Evolutionary conservation across 2,113 vertebrate species (phyloP).

Genomic region (Otocyon megalotis): DNA sequence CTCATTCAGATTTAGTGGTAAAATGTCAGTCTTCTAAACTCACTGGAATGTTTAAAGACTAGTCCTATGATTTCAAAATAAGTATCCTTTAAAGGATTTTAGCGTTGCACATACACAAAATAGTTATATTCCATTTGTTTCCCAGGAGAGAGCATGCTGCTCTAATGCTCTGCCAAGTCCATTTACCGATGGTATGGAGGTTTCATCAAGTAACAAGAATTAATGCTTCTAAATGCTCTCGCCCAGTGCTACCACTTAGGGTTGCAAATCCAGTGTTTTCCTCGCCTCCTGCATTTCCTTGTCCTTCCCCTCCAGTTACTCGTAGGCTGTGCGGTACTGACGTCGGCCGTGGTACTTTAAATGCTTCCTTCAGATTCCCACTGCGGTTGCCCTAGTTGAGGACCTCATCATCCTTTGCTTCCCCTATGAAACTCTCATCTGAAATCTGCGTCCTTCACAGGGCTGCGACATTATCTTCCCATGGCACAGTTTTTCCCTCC

Average conservation of each 20-base stretch:
- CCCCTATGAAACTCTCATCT: background rate
- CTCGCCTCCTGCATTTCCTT: background rate
- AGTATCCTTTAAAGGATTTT: background rate
- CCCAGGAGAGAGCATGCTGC: background rate
- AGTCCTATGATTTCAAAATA: background rate
- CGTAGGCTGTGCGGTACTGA: background rate
- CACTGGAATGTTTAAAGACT: no score
- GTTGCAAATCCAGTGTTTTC: background rate
- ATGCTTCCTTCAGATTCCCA: background rate
- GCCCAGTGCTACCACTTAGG: background rate
- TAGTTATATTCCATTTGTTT: background rate
- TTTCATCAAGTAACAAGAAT: background rate
- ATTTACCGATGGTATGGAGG: background rate
- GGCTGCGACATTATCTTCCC: background rate
- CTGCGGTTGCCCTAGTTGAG: background rate
- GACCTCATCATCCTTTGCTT: background rate
- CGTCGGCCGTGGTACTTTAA: background rate
- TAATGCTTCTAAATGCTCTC: background rate
- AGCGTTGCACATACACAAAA: background rate
- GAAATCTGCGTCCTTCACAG: background rate
- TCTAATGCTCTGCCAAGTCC: background rate
- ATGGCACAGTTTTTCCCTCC: background rate
- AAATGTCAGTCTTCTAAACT: background rate
- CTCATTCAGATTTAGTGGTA: background rate
- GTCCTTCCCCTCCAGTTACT: background rate